Conservation (phyloP, 2,888 invertebrate genomes). For the Physocephala rufipes region DNA sequence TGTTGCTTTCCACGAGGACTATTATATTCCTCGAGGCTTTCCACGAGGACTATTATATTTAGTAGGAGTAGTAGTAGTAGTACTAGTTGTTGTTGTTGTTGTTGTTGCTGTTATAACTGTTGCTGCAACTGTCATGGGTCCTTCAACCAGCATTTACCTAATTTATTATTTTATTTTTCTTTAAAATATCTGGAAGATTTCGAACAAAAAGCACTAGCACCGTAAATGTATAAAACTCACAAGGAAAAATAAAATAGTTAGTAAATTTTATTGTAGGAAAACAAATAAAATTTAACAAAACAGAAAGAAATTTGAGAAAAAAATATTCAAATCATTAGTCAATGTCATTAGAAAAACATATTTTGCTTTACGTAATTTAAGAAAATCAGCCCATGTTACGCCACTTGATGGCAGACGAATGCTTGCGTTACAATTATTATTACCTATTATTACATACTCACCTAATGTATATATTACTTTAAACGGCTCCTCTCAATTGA, state of each 20-base stretch:
- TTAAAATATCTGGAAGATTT: constrained; percentile 22
- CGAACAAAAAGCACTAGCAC: constrained; percentile 17
- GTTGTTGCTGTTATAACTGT: constrained; percentile 6
- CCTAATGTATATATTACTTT: too few relatives aligned
- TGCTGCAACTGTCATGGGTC: constrained; percentile 10
- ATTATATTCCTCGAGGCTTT: constrained; percentile 8
- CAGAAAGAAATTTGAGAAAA: too few relatives aligned
- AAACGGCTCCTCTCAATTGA: too few relatives aligned
- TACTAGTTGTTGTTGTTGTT: not conserved
- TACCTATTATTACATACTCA: too few relatives aligned
- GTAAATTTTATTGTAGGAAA: too few relatives aligned
- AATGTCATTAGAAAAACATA: too few relatives aligned
- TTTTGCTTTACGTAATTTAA: too few relatives aligned
- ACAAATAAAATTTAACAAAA: too few relatives aligned
- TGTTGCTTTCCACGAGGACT: constrained; percentile 2
- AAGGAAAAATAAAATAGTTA: not conserved
- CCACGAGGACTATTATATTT: constrained; percentile 3
- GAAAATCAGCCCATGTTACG: too few relatives aligned
- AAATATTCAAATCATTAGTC: too few relatives aligned
- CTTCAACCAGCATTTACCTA: constrained; percentile 15
- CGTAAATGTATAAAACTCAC: not conserved
- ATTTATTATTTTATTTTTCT: constrained; percentile 27
- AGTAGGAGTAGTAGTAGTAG: not conserved
- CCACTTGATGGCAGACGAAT: too few relatives aligned
- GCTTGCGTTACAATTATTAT: too few relatives aligned